phyloP scores from a whole-genome alignment of 2,113 vertebrate genomes.

The Paramisgurnus dabryanus region DNA sequence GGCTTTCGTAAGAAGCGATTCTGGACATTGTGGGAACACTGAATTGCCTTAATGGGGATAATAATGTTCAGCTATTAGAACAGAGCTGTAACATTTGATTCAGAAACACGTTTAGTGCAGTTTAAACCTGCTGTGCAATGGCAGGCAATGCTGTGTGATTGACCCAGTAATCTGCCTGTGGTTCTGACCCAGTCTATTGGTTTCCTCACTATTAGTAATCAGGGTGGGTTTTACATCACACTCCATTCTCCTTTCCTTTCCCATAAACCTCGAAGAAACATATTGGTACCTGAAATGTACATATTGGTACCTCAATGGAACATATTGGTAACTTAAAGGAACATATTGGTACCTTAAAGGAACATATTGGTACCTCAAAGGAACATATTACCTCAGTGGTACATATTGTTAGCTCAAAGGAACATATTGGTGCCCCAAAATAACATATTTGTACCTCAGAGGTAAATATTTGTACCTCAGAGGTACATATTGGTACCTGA shows the following conservation, averaged over 20 bases:
- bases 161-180: background rate
- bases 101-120: constrained; percentile 37
- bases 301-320: no score
- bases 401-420: no score
- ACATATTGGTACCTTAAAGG: no score
- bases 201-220: constrained; percentile 25
- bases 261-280: background rate
- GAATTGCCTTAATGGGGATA: constrained; percentile 32
- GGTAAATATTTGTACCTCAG: no score
- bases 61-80: constrained; percentile 36
- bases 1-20: background rate
- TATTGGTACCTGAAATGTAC: no score
- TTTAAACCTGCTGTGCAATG: constrained; percentile 21
- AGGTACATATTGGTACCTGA: no score
- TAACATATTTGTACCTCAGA: no score
- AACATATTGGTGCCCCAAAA: no score
- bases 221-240: background rate
- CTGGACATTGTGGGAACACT: constrained; percentile 13
- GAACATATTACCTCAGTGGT: no score
- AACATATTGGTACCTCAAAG: no score
- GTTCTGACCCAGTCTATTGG: constrained; percentile 28
- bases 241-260: background rate
- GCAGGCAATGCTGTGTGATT: background rate
- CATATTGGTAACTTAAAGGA: no score
- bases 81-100: constrained; percentile 51